These are phyloP conservation scores for Baronia brevicornis DNA, from an alignment of 2,888 invertebrate species.

Conservation along the genomic window DNA sequence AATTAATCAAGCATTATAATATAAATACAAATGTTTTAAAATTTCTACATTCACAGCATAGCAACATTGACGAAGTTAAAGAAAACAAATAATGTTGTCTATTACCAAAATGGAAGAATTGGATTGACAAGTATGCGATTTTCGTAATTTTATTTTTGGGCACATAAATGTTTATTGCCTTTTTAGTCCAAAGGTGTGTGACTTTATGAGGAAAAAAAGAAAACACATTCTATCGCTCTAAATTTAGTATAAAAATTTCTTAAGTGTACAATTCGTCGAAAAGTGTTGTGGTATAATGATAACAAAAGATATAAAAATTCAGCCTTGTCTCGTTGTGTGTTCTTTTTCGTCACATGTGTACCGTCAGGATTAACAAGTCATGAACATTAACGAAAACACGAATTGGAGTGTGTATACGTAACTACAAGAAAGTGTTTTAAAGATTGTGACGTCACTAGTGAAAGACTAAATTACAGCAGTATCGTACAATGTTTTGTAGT, in stretches of 20 bases:
- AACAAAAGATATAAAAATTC: slow-evolving; percentile 73
- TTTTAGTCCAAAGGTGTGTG: slow-evolving; percentile 36
- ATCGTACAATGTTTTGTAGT: slow-evolving; percentile 54
- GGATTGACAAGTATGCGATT: slow-evolving; percentile 67
- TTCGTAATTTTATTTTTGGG: slow-evolving; percentile 67
- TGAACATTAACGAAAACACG: slow-evolving; percentile 39
- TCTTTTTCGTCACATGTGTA: slow-evolving; percentile 56
- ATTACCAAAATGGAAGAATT: slow-evolving; percentile 67
- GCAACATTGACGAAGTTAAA: slow-evolving; percentile 14
- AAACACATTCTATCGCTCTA: slow-evolving; percentile 20
- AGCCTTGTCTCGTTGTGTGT: slow-evolving; percentile 49
- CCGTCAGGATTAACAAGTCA: slow-evolving; percentile 48
- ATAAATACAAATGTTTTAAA: too few species aligned
- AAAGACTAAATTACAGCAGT: slow-evolving; percentile 61
- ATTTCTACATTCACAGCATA: too few species aligned
- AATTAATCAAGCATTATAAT: too few species aligned
- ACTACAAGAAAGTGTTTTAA: slow-evolving; percentile 59
- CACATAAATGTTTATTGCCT: slow-evolving; percentile 43
- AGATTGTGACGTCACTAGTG: slow-evolving; percentile 70
- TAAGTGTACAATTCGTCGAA: slow-evolving; percentile 47
- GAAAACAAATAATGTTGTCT: slow-evolving; percentile 33
- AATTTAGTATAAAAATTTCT: slow-evolving; percentile 25
- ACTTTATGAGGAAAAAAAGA: slow-evolving; percentile 27
- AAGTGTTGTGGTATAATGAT: slow-evolving; percentile 64
- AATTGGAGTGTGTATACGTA: slow-evolving; percentile 52